phyloP scores from a whole-genome alignment of 2,797 vertebrate species.

The Tapirus indicus region DNA sequence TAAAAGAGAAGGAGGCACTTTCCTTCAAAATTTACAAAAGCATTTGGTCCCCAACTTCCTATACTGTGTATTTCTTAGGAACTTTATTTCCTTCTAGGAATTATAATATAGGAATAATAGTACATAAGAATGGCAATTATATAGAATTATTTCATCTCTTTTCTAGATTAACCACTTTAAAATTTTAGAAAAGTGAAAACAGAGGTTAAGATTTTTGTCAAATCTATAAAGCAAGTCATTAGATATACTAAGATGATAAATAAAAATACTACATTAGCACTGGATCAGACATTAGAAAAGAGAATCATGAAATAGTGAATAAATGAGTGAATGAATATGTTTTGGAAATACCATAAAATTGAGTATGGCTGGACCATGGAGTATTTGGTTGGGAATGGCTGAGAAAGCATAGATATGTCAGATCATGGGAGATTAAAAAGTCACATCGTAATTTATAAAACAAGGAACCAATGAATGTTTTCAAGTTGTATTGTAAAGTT shows the following conservation, averaged over 20 bases:
- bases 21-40: neutral
- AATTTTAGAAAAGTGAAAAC: constrained; percentile 19
- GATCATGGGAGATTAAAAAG: neutral
- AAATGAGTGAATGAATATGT: neutral
- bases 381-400: neutral
- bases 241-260: neutral
- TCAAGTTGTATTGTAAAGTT: neutral
- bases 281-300: neutral
- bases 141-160: neutral
- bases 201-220: neutral
- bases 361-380: neutral
- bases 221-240: neutral
- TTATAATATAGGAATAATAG: too few relatives aligned
- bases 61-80: neutral
- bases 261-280: neutral
- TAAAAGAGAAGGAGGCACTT: neutral
- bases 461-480: neutral
- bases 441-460: neutral
- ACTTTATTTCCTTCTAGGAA: neutral
- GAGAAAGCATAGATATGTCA: neutral
- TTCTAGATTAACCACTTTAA: neutral
- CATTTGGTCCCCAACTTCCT: neutral
- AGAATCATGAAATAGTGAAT: neutral
- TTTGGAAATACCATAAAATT: neutral
- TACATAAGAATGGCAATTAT: too few relatives aligned